These are phyloP conservation scores for Ornithoptera priamus DNA, from an alignment of 2,888 invertebrate species.

Conservation along the genomic window DNA sequence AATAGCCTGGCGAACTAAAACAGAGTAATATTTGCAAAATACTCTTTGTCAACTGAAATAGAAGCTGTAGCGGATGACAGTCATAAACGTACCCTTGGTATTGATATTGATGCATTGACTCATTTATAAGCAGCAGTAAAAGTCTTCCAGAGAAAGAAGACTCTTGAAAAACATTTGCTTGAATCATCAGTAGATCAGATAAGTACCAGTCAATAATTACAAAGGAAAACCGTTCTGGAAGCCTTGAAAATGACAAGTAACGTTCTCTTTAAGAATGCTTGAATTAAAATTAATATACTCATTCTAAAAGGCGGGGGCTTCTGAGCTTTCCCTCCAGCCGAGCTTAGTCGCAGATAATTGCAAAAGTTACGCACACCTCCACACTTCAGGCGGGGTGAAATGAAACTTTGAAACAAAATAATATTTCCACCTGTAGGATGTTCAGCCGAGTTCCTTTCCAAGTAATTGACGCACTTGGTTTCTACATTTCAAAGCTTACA, in stretches of 20 bases:
- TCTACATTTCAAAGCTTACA: constrained; percentile 13
- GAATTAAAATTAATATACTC: constrained; percentile 9
- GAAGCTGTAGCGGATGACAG: no score
- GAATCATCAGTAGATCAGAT: no score
- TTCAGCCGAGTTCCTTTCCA: constrained; percentile 12
- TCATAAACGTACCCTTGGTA: no score
- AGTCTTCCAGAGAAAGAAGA: no score
- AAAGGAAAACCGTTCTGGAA: no score
- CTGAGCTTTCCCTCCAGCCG: constrained; percentile 2
- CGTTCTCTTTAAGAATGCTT: neutral
- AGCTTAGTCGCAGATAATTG: constrained; percentile 20
- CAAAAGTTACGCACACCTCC: constrained; percentile 19
- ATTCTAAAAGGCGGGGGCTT: neutral
- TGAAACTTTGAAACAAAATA: constrained; percentile 24
- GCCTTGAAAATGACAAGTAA: neutral
- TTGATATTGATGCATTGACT: no score
- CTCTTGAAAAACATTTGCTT: no score
- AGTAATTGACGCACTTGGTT: constrained; percentile 21
- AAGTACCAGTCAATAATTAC: no score
- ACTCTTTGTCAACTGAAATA: no score
- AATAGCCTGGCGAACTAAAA: no score
- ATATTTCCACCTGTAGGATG: constrained; percentile 19
- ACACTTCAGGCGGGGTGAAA: constrained; percentile 8
- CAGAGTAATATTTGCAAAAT: no score
- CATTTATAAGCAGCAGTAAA: no score